These are phyloP conservation scores for Stercorarius parasiticus DNA, from an alignment of 2,113 vertebrate species.

Conservation along the genomic window DNA sequence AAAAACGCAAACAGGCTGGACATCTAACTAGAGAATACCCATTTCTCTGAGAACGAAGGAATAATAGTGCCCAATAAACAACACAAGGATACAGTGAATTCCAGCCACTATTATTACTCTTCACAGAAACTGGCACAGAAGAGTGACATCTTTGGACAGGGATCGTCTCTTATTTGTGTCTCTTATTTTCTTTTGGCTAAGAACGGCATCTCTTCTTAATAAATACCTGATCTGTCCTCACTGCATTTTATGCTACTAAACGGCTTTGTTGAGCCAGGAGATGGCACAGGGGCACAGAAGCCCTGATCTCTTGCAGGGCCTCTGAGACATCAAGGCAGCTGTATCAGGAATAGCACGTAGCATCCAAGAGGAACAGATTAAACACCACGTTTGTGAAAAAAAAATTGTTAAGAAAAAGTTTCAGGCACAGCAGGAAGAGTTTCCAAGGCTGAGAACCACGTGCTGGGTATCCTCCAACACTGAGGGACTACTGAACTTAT, in stretches of 20 bases:
- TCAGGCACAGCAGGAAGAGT: not conserved
- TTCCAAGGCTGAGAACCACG: not conserved
- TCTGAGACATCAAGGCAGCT: not conserved
- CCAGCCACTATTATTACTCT: not conserved
- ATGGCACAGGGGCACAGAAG: not conserved
- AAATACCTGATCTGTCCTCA: not conserved
- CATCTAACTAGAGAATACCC: not conserved
- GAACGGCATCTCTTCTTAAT: not conserved
- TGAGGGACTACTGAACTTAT: not conserved
- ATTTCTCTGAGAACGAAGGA: not conserved
- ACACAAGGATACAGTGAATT: not conserved
- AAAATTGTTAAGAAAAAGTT: not conserved
- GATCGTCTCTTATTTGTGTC: not conserved
- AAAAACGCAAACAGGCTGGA: not conserved
- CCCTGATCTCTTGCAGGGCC: not conserved
- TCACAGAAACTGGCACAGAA: not conserved
- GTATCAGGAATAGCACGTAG: not conserved
- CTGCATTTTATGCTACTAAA: not conserved
- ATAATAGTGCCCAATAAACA: not conserved
- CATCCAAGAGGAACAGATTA: not conserved
- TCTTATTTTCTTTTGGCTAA: not conserved
- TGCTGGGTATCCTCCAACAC: not conserved
- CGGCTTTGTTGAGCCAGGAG: not conserved
- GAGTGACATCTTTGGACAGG: not conserved
- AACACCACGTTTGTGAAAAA: not conserved